Evolutionary conservation across 2,797 vertebrate genomes (phyloP), one percentile per base, ranked within the genome.

Genomic region (Pantherophis vulpinus): DNA sequence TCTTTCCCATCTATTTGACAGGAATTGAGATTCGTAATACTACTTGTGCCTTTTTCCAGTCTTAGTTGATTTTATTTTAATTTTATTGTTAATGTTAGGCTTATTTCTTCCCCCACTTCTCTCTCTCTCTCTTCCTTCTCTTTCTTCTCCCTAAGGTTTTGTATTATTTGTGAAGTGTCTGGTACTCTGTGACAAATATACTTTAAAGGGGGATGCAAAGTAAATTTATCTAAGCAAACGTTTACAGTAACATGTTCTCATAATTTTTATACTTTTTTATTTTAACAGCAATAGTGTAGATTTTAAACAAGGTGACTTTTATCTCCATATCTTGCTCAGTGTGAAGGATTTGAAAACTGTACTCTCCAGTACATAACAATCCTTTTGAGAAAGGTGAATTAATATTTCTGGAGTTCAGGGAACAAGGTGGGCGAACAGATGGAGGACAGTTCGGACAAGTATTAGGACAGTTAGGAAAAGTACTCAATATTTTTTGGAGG

Each of bases 171-270:
- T 56, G 29, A 87, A 89, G 51, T 86, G 27, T 6, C 27, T 70
- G 70, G 58, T 58, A 29, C 7, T 25, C 58, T 89, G 86, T 11
- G 42, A 86, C 20, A 51, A 88, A 91, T 59, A 66, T 56, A 2
- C 47, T 88, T 37, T 91, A 87, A 54, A 91, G 66, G 86, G 20
- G 47, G 54, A 29, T 66, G 60, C 13, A 59, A 86, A 89, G 54
- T 66, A 66, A 83, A 14, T 91, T 93, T 93, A 90, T n/a, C 14
- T 90, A 88, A 92, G 74, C 79, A 90, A 90, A 92, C 70, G 27
- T 91, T 42, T 93, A 20, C 18, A 4, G 18, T 11, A 56, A 88
- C 58, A 61, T 10, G 23, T 27, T 56, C 74, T 42, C 56, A 29
- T 87, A 8, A 13, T 91, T 66, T 93, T 5, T 27, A 32, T 60